Evolutionary conservation across 2,797 vertebrate species (phyloP).

Genomic region (Pangasius djambal): DNA sequence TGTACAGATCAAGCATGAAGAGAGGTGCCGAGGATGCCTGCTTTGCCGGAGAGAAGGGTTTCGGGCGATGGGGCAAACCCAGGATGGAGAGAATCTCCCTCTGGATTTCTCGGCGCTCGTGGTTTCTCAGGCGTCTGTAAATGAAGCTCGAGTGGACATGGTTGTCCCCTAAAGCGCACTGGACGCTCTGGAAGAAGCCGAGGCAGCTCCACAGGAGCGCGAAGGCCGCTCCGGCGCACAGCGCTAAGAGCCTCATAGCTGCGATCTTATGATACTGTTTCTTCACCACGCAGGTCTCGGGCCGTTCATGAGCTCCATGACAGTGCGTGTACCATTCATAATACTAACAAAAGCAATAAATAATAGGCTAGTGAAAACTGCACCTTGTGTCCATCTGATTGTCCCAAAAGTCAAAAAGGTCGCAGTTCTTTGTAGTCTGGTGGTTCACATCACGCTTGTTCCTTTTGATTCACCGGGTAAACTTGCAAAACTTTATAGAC

Average conservation of each 20-base stretch:
- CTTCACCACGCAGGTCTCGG: slow-evolving; percentile 57
- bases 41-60: slow-evolving; percentile 96
- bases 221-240: slow-evolving; percentile 78
- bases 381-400: not conserved
- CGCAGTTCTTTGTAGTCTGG: not conserved
- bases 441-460: slow-evolving; percentile 36
- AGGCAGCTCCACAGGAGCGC: slow-evolving; percentile 90
- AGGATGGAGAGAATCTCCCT: slow-evolving; percentile 99
- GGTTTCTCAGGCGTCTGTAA: slow-evolving; percentile 96
- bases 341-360: not conserved
- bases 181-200: slow-evolving; percentile 84
- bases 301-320: slow-evolving; percentile 47
- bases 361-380: not conserved
- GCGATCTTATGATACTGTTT: slow-evolving; percentile 10
- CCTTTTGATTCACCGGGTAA: not conserved
- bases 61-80: slow-evolving; percentile 95
- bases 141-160: slow-evolving; percentile 99
- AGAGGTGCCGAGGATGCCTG: slow-evolving; percentile 96
- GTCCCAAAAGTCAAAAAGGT: not conserved
- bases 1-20: slow-evolving; percentile 99
- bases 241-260: slow-evolving; percentile 70
- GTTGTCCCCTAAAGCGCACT: slow-evolving; percentile 90
- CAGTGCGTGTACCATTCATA: slow-evolving; percentile 34
- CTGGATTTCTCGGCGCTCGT: slow-evolving; percentile 97
- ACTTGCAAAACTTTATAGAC: not conserved